These are phyloP conservation scores for Dyspetes luteomarginatus DNA, from an alignment of 2,888 invertebrate genomes.

Conservation along the genomic window DNA sequence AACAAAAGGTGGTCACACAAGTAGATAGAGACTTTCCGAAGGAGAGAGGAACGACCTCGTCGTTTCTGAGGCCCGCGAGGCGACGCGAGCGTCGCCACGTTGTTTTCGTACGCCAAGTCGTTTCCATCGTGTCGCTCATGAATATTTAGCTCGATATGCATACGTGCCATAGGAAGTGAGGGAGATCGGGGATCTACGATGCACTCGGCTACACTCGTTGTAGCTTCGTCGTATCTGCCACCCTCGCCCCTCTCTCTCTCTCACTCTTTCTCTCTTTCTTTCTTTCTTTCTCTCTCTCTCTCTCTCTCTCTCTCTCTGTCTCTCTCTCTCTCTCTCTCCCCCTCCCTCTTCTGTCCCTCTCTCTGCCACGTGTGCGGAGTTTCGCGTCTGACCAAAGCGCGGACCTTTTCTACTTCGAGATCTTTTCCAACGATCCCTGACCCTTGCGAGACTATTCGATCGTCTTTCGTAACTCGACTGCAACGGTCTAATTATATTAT, in stretches of 20 bases:
- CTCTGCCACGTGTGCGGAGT: not conserved
- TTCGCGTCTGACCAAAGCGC: not conserved
- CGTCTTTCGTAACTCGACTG: too few relatives aligned
- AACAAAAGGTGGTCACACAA: conserved; percentile 2
- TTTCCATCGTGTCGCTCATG: conserved; percentile 47
- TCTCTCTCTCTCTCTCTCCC: not conserved
- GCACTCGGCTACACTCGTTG: not conserved
- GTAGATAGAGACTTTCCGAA: conserved; percentile 11
- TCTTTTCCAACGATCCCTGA: not conserved
- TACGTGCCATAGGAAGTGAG: conserved; percentile 1
- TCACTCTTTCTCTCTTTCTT: too few relatives aligned
- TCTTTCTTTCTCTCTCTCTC: too few relatives aligned
- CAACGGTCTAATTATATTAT: too few relatives aligned
- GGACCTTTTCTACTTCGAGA: conserved; percentile 17
- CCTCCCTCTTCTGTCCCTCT: too few relatives aligned
- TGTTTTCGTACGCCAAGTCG: conserved; percentile 37
- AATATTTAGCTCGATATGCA: conserved; percentile 50
- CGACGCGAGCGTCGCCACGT: not conserved
- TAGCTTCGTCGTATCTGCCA: not conserved
- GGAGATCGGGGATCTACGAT: not conserved
- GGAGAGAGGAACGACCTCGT: conserved; percentile 35
- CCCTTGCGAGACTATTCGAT: not conserved
- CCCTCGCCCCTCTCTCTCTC: too few relatives aligned
- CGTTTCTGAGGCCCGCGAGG: conserved; percentile 33
- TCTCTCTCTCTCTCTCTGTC: too few relatives aligned